Base-by-base conservation (phyloP, 1,140 invertebrate species). In the Hylaeus volcanicus region DNA sequence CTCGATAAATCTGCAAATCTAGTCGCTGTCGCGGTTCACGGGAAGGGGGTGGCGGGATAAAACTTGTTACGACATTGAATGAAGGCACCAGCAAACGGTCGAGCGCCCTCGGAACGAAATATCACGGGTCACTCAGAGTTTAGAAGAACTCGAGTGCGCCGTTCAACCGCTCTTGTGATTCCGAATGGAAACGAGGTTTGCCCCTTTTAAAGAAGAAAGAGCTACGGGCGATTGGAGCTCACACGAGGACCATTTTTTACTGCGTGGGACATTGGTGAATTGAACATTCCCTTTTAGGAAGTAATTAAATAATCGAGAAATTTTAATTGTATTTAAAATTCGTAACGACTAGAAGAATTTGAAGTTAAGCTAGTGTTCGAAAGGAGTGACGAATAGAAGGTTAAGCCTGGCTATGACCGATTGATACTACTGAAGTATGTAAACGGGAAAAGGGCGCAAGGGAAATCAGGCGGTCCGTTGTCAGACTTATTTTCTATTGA, bases 41-140 rank as follows among this genome's bases (percentile, higher is more conserved):
- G 68, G 39, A 64, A 72, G 43, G 0, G 26, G 58, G n/a, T 26
- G 58, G n/a, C 2, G 55, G 9, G n/a, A 45, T 15, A 45, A 1
- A 78, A 63, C 76, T 78, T 63, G 68, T 55, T 64, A 72, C 76
- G 58, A 41, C 15, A 53, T 58, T 39, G 53, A 53, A 70, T 26
- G 45, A 26, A 51, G 39, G 39, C n/a, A 53, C 48, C 12, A 12
- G 41, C 53, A 43, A 64, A 56, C 39, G 15, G 6, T 37, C 26
- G 55, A 69, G 45, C 41, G 51, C 6, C n/a, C 8, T 6, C 11
- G 8, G 12, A 60, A 48, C 37, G 26, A 60, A 45, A 60, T 70
- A 78, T 72, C 37, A 53, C 58, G 6, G 48, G 6, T 48, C 48
- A 11, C 56, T 45, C 41, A 5, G 26, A 4, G 14, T 26, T 53